Evolutionary conservation across 2,888 invertebrate genomes (phyloP), one percentile per base, ranked within the genome.

Genomic region (Phortica magna): DNA sequence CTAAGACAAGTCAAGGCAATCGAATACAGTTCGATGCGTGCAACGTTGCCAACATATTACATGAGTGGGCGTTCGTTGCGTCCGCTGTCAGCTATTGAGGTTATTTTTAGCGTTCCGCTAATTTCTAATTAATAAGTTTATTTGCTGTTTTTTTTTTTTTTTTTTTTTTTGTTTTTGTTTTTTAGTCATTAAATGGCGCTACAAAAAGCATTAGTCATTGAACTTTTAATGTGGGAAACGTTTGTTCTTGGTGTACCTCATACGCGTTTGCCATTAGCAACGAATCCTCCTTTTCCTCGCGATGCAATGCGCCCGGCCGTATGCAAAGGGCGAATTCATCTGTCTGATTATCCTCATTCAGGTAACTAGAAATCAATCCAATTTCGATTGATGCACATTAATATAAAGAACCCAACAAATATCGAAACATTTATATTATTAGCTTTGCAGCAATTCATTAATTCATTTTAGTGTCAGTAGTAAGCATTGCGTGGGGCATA

Each of bases 281-380:
- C 80, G 93, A 93, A 70, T 95, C 94, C 14, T 95, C 94, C 93
- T 95, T 94, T 74, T 86, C 87, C 76, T 93, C 93, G 88, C 93
- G 93, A 88, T 93, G 93, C 85, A 93, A 91, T 78, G 93, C 93
- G 75, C 94, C 95, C 74, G 95, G 95, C 89, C 94, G 94, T 86
- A 95, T 95, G 89, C 95, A 94, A 94, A 95, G 94, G 87, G 93
- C 93, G 89, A 95, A 95, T 92, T 95, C 95, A 92, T 95, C 94
- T 73, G 94, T 93, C 77, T 94, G 94, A 86, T 95, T 94, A 79
- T 94, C 94, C 87, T 95, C 94, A 88, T 95, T 94, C 84, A 95
- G 94, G 90, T 94, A 95, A 85, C 95, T 95, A 91, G 81, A 92
- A 92, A 90, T 90, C 84, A 80, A 61, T 61, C 61, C 9, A 61